Percentiles rank a stretch among this genome's conserved stretches.
Conservation (phyloP, 1,140 invertebrate genomes). For the Goniozus legneri region DNA sequence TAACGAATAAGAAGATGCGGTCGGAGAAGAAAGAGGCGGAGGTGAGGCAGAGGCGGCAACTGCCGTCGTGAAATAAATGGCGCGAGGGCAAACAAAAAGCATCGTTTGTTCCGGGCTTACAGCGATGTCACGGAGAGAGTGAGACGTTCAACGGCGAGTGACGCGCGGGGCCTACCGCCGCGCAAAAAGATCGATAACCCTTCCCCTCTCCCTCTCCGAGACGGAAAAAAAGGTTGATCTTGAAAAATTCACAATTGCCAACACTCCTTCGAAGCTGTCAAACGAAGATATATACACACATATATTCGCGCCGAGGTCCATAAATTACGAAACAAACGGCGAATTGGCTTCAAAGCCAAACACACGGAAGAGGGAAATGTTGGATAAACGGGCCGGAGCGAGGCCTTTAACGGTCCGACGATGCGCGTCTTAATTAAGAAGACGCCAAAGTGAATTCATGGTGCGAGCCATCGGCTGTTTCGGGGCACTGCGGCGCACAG, state of each 20-base stretch:
- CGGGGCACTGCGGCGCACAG: constrained; percentile 33
- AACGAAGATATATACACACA: too few relatives aligned
- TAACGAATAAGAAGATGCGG: not conserved
- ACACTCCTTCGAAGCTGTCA: too few relatives aligned
- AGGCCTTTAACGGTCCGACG: constrained; percentile 29
- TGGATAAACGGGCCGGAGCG: constrained; percentile 9
- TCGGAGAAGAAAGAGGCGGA: constrained; percentile 1
- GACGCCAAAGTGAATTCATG: constrained; percentile 41
- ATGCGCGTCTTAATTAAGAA: constrained; percentile 40
- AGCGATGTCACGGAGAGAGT: constrained; percentile 1
- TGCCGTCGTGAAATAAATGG: not conserved
- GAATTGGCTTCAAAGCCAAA: too few relatives aligned
- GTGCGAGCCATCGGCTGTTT: constrained; percentile 33
- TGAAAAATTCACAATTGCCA: too few relatives aligned
- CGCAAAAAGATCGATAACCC: constrained; percentile 5
- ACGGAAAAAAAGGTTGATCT: too few relatives aligned
- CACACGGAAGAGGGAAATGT: too few relatives aligned
- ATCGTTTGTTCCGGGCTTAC: constrained; percentile 5
- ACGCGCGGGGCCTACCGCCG: not conserved
- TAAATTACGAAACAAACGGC: too few relatives aligned
- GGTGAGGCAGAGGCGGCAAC: not conserved
- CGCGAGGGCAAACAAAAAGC: constrained; percentile 11
- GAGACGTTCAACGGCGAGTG: not conserved
- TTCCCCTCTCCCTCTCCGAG: too few relatives aligned
- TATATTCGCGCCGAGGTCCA: too few relatives aligned